Evolutionary conservation across 2,113 vertebrate genomes (phyloP).

Genomic region (Lagenorhynchus albirostris): DNA sequence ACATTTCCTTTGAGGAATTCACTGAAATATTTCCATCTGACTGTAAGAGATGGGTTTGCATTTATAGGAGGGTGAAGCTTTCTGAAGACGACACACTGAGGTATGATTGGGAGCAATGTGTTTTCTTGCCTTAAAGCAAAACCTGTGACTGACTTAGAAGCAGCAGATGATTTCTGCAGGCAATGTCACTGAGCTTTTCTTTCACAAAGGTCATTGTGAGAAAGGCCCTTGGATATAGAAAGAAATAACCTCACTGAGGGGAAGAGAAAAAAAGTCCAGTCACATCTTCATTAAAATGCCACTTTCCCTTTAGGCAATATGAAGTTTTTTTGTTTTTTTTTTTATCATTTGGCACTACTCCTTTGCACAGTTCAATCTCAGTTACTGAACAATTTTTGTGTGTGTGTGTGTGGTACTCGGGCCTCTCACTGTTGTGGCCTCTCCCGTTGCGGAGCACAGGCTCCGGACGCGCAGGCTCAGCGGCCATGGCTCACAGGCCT

Average conservation of each 20-base stretch:
- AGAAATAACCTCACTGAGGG: constrained; percentile 16
- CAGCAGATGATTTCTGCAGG: constrained; percentile 35
- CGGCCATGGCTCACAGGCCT: no score
- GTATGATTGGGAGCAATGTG: neutral
- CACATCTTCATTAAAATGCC: constrained; percentile 22
- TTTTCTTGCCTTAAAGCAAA: constrained; percentile 44
- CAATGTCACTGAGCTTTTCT: constrained; percentile 37
- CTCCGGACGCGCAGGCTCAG: no score
- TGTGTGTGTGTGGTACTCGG: no score
- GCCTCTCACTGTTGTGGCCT: no score
- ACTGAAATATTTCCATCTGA: neutral
- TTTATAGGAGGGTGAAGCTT: neutral
- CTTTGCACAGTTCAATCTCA: constrained; percentile 1
- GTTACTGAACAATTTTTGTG: neutral
- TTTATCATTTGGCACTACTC: neutral
- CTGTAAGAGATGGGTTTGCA: neutral
- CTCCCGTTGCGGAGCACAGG: no score
- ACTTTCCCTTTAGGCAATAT: neutral
- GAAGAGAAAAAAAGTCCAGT: neutral
- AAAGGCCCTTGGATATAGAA: constrained; percentile 25
- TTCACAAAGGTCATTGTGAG: constrained; percentile 46
- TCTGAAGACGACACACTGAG: neutral
- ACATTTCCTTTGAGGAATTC: constrained; percentile 3
- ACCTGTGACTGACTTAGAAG: constrained; percentile 33
- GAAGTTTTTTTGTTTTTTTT: neutral